These are phyloP conservation scores for Deroplatys truncata DNA, from an alignment of 2,888 invertebrate genomes.

Conservation along the genomic window DNA sequence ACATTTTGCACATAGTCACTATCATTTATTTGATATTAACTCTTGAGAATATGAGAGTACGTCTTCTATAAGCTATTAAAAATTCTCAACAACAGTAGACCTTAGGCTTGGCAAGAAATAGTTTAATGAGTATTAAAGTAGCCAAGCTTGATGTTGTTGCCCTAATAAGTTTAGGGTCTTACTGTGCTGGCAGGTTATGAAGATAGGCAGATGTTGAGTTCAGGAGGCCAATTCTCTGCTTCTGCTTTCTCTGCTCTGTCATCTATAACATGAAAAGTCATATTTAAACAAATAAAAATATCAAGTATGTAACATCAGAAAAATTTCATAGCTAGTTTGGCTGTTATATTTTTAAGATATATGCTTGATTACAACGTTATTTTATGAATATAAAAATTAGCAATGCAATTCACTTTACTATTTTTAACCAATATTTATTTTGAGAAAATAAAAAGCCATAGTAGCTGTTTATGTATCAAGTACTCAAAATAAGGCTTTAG, in stretches of 20 bases:
- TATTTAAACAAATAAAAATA: conserved; percentile 11
- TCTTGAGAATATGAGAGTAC: background rate
- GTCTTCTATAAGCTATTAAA: background rate
- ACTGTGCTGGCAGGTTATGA: conserved; percentile 19
- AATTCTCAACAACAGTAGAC: background rate
- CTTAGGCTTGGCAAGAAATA: background rate
- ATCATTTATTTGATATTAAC: background rate
- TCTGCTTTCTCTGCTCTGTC: conserved; percentile 94
- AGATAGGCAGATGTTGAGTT: conserved; percentile 68
- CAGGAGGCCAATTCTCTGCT: conserved; percentile 82
- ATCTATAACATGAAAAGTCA: conserved; percentile 53
- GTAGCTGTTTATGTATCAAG: no score
- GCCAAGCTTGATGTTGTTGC: background rate
- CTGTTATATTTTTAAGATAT: no score
- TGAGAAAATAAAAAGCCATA: no score
- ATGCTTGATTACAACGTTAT: no score
- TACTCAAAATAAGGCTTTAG: no score
- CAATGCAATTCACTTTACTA: no score
- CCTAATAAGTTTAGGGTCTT: background rate
- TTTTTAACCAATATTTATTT: no score
- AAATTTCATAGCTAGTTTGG: background rate
- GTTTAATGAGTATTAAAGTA: background rate
- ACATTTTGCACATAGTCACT: background rate
- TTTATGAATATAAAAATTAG: no score
- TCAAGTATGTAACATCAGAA: background rate